Base-by-base conservation (phyloP, 2,888 invertebrate species). In the Arrhopalites spinosus region DNA sequence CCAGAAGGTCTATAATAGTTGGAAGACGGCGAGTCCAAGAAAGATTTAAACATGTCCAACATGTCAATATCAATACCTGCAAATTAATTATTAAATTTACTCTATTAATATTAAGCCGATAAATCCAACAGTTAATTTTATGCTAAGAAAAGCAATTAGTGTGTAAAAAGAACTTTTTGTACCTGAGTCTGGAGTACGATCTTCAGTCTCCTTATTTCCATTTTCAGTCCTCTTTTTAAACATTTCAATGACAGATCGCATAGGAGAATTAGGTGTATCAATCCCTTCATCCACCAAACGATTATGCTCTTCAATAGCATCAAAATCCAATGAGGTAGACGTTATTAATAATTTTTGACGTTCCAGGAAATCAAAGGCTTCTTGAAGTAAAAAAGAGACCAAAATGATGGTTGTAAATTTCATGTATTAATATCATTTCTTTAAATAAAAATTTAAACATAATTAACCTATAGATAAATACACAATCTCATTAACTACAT, bases 341-440 rank as follows among this genome's bases (percentile, higher is more conserved):
- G 78, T 77, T 1, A 81, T 79, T 0, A 82, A 77, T 11, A 90
- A 86, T 85, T 91, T 92, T 53, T 93, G 91, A 85, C 92, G 91
- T 83, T 94, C 94, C 66, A 95, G 90, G 83, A 92, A 93, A 13
- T 91, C 90, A 63, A 96, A 88, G 0, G 94, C 93, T 84, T 95
- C 20, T 45, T 11, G 47, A 2, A 47, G n/a, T 17, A 7, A 47
- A 11, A 47, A 47, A 47, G 7, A 47, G 7, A 47, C 1, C 1
- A n/a, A n/a, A n/a, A n/a, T n/a, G n/a, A n/a, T n/a, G n/a, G n/a
- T n/a, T n/a, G n/a, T n/a, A n/a, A n/a, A n/a, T n/a, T n/a, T n/a
- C n/a, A n/a, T n/a, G n/a, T n/a, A n/a, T n/a, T n/a, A n/a, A n/a
- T n/a, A n/a, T n/a, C n/a, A n/a, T n/a, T n/a, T n/a, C n/a, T n/a